Evolutionary conservation across 1,140 invertebrate genomes (phyloP).

Genomic region (Magallana gigas): DNA sequence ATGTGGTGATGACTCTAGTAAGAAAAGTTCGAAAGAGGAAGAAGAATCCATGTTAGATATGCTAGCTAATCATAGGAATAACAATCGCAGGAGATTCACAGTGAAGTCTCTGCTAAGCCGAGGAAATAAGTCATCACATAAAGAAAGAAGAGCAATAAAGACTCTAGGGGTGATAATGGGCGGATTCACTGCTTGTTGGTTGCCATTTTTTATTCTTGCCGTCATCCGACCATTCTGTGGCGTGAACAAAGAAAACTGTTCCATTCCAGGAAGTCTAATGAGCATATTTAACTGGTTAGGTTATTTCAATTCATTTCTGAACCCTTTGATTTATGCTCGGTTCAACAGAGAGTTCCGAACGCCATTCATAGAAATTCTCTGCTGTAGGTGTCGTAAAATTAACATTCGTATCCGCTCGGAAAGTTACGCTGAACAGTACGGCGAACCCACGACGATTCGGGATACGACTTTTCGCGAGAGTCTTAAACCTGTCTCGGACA

Average conservation of each 20-base stretch:
- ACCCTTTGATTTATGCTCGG: constrained; percentile 82
- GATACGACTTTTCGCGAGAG: constrained; percentile 69
- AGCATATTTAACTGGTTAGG: constrained; percentile 80
- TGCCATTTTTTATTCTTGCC: constrained; percentile 78
- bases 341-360: constrained; percentile 82
- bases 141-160: constrained; percentile 93
- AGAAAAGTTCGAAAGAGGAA: constrained; percentile 53
- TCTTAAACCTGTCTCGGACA: constrained; percentile 70
- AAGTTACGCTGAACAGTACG: constrained; percentile 80
- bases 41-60: constrained; percentile 67
- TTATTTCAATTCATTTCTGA: constrained; percentile 81
- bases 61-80: constrained; percentile 60
- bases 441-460: constrained; percentile 66
- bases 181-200: constrained; percentile 75
- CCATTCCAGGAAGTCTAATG: constrained; percentile 77
- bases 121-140: constrained; percentile 67
- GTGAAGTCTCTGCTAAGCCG: constrained; percentile 66
- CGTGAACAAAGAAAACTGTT: constrained; percentile 48
- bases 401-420: constrained; percentile 80
- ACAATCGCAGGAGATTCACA: constrained; percentile 67
- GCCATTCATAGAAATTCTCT: constrained; percentile 81
- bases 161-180: constrained; percentile 88
- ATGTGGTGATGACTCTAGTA: constrained; percentile 46
- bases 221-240: constrained; percentile 70
- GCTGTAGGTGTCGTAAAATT: constrained; percentile 79